Base-by-base conservation (phyloP, 2,113 vertebrate species). In the Alouatta palliata region DNA sequence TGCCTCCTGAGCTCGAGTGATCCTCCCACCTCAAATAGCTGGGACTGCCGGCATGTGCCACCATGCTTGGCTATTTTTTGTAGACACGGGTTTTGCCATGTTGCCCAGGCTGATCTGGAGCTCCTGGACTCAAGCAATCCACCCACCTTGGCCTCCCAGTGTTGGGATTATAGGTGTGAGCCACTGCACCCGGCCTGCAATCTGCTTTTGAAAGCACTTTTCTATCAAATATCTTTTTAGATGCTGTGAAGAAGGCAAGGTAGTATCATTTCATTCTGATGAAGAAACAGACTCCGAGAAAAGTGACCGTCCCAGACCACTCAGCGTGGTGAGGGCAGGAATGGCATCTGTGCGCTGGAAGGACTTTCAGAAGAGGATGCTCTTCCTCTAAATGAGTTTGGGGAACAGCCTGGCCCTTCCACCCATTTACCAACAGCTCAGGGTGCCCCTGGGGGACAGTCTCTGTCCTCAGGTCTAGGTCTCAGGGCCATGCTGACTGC, bases 401-500 rank as follows among this genome's bases (percentile, higher is more conserved):
- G 20, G 32, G 32, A 35, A 30, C 17, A 66, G 43, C 45, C 43
- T 23, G 23, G 35, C 27, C 37, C 43, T 52, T 56, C 11, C 25
- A 21, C 37, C 52, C 49, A n/a, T 37, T 56, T 81, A 27, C 80
- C 2, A 1, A 56, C 2, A n/a, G n/a, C 45, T 84, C 27, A 8
- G 47, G 40, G 61, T 2, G 6, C 19, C 49, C 9, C 1, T 35
- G 3, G 70, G 54, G 40, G 21, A 30, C 11, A 4, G 12, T 52
- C 54, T 47, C 71, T 71, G 56, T 30, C 47, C 64, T 82, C n/a
- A 10, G 80, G 79, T 6, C 37, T 25, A 73, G 47, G 27, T 93
- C 37, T 82, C 47, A 1, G 20, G 5, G 3, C 7, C 0, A 0
- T 6, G 14, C 37, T 37, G 35, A 9, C 30, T n/a, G 0, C 11